phyloP scores from a whole-genome alignment of 2,888 invertebrate species.

The Stictocephala bisonia region DNA sequence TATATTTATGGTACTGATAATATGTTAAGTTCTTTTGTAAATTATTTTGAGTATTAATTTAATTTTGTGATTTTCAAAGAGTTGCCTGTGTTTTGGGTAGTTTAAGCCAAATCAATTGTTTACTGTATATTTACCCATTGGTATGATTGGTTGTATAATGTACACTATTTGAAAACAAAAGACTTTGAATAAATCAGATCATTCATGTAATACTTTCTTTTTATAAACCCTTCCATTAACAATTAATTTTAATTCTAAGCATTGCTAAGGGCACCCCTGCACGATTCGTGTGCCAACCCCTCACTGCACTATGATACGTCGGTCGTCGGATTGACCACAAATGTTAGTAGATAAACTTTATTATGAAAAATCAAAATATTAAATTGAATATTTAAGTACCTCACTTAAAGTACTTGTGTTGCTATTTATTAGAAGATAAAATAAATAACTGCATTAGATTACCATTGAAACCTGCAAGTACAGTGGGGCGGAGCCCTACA shows the following conservation, averaged over 20 bases:
- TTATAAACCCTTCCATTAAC: not conserved
- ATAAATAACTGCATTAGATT: too few relatives aligned
- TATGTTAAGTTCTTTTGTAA: conserved; percentile 12
- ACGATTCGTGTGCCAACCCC: not conserved
- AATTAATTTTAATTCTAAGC: not conserved
- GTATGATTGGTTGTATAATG: conserved; percentile 46
- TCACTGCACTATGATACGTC: not conserved
- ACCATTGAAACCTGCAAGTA: too few relatives aligned
- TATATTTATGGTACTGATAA: conserved; percentile 23
- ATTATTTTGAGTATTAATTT: conserved; percentile 29
- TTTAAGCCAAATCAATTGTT: conserved; percentile 10
- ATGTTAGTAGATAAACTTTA: not conserved
- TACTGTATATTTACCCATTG: conserved; percentile 31
- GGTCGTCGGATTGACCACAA: not conserved
- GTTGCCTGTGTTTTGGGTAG: conserved; percentile 24
- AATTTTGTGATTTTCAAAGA: conserved; percentile 25
- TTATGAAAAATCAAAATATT: not conserved
- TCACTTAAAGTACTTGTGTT: too few relatives aligned
- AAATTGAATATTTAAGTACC: too few relatives aligned
- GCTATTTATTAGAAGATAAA: too few relatives aligned
- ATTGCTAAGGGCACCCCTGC: not conserved
- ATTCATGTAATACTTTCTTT: conserved; percentile 42
- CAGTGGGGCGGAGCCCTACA: too few relatives aligned
- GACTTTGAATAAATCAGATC: conserved; percentile 47
- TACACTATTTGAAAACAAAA: conserved; percentile 48